Conservation (phyloP, 2,797 vertebrate species). For the Falco novaeseelandiae region DNA sequence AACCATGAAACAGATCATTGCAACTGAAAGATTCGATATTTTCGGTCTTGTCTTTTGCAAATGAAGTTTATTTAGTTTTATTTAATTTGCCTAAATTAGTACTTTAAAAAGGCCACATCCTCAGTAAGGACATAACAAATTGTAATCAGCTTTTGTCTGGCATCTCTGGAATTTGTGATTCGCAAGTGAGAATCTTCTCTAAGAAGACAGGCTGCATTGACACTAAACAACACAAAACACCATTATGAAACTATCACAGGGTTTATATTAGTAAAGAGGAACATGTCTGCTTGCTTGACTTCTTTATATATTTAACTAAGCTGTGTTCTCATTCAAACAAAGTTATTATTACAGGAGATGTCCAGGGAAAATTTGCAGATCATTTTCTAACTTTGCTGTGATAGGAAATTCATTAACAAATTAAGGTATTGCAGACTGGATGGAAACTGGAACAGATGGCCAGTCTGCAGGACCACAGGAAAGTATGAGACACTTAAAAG, state of each 20-base stretch:
- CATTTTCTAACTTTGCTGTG: background rate
- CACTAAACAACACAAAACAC: background rate
- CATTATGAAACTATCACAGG: background rate
- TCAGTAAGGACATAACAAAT: background rate
- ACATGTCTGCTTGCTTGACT: background rate
- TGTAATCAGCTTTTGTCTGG: conserved; percentile 10
- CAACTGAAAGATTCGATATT: background rate
- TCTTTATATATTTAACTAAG: background rate
- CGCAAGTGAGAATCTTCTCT: background rate
- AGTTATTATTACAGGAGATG: background rate
- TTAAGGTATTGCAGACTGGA: background rate
- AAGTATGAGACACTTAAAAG: conserved; percentile 1
- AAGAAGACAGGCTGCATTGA: background rate
- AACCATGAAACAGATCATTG: background rate
- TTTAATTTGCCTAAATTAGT: background rate
- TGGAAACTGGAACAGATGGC: conserved; percentile 6
- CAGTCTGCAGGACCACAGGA: background rate
- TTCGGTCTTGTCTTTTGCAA: background rate
- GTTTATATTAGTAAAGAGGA: background rate
- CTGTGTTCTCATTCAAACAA: background rate
- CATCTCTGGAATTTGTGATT: background rate
- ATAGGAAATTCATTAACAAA: background rate
- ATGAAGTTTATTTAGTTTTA: background rate
- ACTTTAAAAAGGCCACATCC: background rate
- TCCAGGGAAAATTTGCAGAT: background rate